phyloP scores from a whole-genome alignment of 1,140 invertebrate species.

The Trinorchestia longiramus region DNA sequence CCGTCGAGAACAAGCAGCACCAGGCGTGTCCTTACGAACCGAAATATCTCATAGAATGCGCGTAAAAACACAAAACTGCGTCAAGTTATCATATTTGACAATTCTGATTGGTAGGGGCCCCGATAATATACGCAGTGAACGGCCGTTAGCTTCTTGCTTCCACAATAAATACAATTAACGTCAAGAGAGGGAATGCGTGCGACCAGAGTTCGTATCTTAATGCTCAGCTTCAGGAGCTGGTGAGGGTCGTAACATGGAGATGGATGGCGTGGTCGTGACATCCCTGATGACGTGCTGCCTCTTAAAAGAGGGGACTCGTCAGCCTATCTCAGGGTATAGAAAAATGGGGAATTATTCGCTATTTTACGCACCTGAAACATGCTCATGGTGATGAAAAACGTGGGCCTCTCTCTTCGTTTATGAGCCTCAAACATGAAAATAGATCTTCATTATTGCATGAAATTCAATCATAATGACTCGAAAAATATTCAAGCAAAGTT shows the following conservation, averaged over 20 bases:
- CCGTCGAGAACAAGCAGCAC: background rate
- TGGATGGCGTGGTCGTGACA: conserved; percentile 22
- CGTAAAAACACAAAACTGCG: background rate
- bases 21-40: background rate
- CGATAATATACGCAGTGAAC: background rate
- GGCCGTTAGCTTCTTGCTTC: conserved; percentile 5
- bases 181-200: background rate
- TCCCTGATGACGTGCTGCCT: background rate
- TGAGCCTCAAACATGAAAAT: background rate
- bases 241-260: background rate
- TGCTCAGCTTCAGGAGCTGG: background rate
- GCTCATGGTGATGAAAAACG: background rate
- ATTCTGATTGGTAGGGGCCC: background rate
- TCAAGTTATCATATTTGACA: conserved; percentile 30
- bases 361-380: background rate
- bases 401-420: background rate
- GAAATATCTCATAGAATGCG: conserved; percentile 16
- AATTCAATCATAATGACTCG: background rate
- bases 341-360: background rate
- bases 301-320: background rate
- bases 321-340: background rate
- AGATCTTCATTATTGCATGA: background rate
- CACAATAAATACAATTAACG: conserved; percentile 32
- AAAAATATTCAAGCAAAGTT: background rate
- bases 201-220: background rate